Evolutionary conservation across 2,888 invertebrate species (phyloP).

Genomic region (Agrypnus murinus): DNA sequence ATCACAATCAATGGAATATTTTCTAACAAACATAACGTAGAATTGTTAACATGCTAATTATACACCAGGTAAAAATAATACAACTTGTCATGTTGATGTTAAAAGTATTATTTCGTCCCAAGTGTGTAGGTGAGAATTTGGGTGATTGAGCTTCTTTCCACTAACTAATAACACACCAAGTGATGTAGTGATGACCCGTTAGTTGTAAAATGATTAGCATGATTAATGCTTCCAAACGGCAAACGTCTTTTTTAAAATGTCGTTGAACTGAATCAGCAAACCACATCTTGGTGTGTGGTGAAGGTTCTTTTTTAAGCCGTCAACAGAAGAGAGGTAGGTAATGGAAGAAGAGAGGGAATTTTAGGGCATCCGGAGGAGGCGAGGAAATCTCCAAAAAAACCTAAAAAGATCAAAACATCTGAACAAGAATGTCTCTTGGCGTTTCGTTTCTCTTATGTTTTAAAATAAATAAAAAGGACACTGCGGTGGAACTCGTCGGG

Average conservation of each 20-base stretch:
- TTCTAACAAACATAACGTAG: no score
- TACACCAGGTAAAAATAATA: no score
- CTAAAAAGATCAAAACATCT: constrained; percentile 17
- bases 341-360: not conserved
- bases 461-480: not conserved
- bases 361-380: constrained; percentile 18
- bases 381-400: constrained; percentile 21
- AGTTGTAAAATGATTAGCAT: constrained; percentile 8
- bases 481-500: not conserved
- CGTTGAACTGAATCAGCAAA: constrained; percentile 28
- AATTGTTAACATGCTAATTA: no score
- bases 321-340: no score
- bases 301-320: no score
- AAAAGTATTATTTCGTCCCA: not conserved
- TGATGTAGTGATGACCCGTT: constrained; percentile 31
- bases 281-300: no score
- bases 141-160: constrained; percentile 13
- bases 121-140: constrained; percentile 8
- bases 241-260: constrained; percentile 15
- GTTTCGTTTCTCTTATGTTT: no score
- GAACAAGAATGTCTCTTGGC: constrained; percentile 31
- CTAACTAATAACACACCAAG: no score
- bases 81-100: no score
- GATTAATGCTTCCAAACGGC: constrained; percentile 24
- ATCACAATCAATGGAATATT: no score